Evolutionary conservation across 2,888 invertebrate genomes (phyloP).

Genomic region (Piscicola geometra): DNA sequence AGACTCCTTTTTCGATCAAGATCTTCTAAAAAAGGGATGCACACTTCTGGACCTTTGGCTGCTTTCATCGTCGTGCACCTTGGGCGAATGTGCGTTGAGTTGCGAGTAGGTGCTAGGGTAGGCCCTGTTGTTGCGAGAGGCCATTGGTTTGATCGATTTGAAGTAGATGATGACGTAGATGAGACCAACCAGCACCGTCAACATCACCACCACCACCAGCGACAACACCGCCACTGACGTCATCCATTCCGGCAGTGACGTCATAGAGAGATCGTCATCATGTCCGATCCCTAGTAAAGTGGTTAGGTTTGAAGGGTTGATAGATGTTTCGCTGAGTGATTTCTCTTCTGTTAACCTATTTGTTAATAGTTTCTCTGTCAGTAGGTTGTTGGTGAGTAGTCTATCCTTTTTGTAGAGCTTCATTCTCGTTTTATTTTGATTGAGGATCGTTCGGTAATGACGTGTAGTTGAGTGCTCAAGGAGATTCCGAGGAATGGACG

Average conservation of each 20-base stretch:
- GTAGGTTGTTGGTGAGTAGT: not conserved
- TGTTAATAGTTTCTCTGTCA: not conserved
- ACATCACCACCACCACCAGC: not conserved
- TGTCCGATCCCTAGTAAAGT: not conserved
- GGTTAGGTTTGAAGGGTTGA: not conserved
- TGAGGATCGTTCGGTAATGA: not conserved
- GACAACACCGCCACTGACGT: not conserved
- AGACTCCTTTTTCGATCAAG: no score
- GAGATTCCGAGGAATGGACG: no score
- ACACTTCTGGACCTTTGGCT: not conserved
- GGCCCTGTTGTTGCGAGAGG: not conserved
- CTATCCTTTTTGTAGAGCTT: no score
- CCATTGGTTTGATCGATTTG: not conserved
- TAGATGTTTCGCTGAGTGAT: no score
- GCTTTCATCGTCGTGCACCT: not conserved
- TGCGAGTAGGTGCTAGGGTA: not conserved
- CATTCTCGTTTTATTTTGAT: not conserved
- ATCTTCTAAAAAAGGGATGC: not conserved
- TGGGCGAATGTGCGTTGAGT: not conserved
- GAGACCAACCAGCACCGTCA: not conserved
- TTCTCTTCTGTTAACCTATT: not conserved
- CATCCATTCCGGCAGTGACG: not conserved
- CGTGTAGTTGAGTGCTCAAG: no score
- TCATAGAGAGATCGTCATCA: not conserved
- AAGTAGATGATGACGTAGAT: not conserved